phyloP scores from a whole-genome alignment of 2,797 vertebrate genomes.

The Sebastes reedi region DNA sequence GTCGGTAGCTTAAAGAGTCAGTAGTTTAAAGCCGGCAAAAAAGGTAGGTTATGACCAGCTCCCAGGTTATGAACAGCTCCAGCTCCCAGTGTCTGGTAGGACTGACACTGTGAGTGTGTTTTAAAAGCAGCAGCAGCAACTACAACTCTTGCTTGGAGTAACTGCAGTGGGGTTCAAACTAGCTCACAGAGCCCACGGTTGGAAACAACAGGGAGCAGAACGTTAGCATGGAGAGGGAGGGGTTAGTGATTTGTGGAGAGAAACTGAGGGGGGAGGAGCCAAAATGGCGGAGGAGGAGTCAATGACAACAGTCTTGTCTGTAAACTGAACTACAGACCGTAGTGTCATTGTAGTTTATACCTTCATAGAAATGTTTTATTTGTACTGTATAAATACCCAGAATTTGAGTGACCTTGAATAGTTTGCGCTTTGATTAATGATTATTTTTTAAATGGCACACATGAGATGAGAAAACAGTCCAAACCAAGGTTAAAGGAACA shows the following conservation, averaged over 20 bases:
- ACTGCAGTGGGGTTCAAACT: slow-evolving; percentile 31
- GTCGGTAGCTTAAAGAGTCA: slow-evolving; percentile 8
- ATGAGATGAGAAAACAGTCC: background rate
- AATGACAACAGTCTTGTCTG: slow-evolving; percentile 27
- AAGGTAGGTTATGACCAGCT: slow-evolving; percentile 52
- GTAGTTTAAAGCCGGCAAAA: slow-evolving; percentile 10
- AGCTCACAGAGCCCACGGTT: slow-evolving; percentile 21
- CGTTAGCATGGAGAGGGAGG: slow-evolving; percentile 52
- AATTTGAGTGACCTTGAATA: background rate
- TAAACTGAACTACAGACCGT: slow-evolving; percentile 8
- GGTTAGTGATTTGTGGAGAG: slow-evolving; percentile 31
- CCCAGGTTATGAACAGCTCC: background rate
- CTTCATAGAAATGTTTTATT: background rate
- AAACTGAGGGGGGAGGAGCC: slow-evolving; percentile 42
- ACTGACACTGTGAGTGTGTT: background rate
- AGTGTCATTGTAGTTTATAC: background rate
- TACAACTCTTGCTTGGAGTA: slow-evolving; percentile 6
- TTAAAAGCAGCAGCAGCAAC: slow-evolving; percentile 11
- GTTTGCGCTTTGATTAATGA: background rate
- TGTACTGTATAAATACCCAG: background rate
- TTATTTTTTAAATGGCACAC: background rate
- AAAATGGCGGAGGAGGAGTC: slow-evolving; percentile 57
- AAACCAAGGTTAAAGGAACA: background rate
- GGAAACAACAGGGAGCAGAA: slow-evolving; percentile 46
- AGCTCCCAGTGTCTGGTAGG: background rate